phyloP scores from a whole-genome alignment of 2,797 vertebrate species.

The Macrochelys suwanniensis region DNA sequence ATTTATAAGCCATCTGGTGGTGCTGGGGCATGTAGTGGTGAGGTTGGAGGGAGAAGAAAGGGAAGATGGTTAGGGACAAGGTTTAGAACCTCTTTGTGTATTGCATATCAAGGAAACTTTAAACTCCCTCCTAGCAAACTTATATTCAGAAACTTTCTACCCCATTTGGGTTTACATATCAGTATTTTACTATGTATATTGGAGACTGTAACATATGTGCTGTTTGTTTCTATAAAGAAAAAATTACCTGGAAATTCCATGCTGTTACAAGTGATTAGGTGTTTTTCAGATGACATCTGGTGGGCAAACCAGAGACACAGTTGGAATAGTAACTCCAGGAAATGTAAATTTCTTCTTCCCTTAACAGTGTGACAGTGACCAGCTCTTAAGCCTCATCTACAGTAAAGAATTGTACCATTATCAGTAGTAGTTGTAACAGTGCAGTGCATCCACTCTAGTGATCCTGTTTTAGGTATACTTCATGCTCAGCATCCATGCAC shows the following conservation, averaged over 20 bases:
- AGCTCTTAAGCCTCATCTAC: not conserved
- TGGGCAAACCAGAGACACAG: conserved; percentile 34
- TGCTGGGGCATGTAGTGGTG: not conserved
- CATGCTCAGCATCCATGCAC: not conserved
- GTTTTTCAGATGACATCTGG: conserved; percentile 61
- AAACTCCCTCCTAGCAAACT: not conserved
- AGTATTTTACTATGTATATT: not conserved
- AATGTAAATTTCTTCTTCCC: not conserved
- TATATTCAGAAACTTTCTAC: not conserved
- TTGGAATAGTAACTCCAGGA: not conserved
- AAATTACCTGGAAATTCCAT: not conserved
- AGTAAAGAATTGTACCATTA: not conserved
- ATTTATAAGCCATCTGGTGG: not conserved
- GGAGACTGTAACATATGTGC: not conserved
- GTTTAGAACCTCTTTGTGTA: too few relatives aligned
- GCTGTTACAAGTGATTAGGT: not conserved
- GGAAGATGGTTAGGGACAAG: not conserved
- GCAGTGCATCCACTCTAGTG: not conserved
- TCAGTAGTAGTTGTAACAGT: not conserved
- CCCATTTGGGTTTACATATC: not conserved
- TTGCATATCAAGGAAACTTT: not conserved
- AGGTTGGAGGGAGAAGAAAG: not conserved
- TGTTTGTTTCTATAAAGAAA: not conserved
- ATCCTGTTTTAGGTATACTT: not conserved
- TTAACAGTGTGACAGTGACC: not conserved